These are phyloP conservation scores for Molothrus ater DNA, from an alignment of 2,797 vertebrate genomes.

Conservation along the genomic window DNA sequence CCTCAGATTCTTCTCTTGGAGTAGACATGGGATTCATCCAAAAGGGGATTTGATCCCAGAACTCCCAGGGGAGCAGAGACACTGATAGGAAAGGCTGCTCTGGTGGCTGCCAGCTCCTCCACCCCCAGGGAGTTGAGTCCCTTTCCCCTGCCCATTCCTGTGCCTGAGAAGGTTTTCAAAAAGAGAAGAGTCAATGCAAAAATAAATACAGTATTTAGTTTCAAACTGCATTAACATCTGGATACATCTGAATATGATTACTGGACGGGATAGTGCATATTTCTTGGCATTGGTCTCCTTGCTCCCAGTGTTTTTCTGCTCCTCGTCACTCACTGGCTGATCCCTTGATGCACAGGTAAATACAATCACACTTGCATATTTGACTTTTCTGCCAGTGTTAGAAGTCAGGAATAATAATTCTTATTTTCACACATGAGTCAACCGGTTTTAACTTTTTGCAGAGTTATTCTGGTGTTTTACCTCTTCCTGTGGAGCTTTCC, in stretches of 20 bases:
- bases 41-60: not conserved
- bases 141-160: not conserved
- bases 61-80: not conserved
- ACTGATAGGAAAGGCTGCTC: not conserved
- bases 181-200: not conserved
- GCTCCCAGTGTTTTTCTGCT: not conserved
- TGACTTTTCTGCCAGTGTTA: not conserved
- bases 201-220: not conserved
- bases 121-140: not conserved
- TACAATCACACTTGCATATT: not conserved
- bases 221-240: conserved; percentile 22
- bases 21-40: not conserved
- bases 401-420: not conserved
- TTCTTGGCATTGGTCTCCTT: not conserved
- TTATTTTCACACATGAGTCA: not conserved
- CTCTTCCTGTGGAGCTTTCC: not conserved
- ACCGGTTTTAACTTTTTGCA: not conserved
- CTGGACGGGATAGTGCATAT: not conserved
- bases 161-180: not conserved
- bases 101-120: not conserved
- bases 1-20: not conserved
- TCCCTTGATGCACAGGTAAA: not conserved
- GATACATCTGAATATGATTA: not conserved
- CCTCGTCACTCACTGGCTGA: not conserved
- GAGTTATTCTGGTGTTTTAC: not conserved